Conservation (phyloP, 2,797 vertebrate genomes). For the Sebastes vulpes region DNA sequence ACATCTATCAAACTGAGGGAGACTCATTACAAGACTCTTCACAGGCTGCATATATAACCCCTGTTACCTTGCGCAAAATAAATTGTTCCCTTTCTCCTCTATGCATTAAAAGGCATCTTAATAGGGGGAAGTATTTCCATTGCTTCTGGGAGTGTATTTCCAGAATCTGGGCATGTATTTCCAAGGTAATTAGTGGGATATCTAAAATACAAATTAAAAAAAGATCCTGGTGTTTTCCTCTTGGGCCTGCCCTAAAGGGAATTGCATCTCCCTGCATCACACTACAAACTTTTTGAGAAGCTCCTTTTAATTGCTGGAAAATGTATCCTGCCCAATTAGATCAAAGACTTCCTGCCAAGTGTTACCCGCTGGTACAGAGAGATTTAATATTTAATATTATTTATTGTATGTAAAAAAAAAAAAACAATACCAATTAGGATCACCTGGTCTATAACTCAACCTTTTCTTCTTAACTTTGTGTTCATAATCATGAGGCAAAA, state of each 20-base stretch:
- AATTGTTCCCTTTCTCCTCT: background rate
- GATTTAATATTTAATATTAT: background rate
- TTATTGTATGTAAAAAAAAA: background rate
- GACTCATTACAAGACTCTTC: background rate
- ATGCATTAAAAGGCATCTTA: background rate
- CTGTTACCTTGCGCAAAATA: background rate
- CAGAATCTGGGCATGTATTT: background rate
- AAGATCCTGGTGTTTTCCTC: background rate
- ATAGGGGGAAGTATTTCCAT: background rate
- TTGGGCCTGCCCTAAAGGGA: background rate
- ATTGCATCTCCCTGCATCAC: background rate
- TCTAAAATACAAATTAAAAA: background rate
- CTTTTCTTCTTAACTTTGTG: background rate
- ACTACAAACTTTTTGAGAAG: background rate
- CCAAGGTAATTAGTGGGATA: background rate
- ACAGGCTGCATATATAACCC: background rate
- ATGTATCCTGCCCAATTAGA: background rate
- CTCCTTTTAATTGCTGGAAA: background rate
- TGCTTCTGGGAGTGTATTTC: background rate
- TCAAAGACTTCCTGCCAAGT: background rate
- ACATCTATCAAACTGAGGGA: background rate
- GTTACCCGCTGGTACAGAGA: background rate
- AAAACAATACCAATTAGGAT: background rate
- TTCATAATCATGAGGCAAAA: background rate
- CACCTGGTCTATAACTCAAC: background rate